phyloP scores from a whole-genome alignment of 2,888 invertebrate species.

The Ellobium chinense region DNA sequence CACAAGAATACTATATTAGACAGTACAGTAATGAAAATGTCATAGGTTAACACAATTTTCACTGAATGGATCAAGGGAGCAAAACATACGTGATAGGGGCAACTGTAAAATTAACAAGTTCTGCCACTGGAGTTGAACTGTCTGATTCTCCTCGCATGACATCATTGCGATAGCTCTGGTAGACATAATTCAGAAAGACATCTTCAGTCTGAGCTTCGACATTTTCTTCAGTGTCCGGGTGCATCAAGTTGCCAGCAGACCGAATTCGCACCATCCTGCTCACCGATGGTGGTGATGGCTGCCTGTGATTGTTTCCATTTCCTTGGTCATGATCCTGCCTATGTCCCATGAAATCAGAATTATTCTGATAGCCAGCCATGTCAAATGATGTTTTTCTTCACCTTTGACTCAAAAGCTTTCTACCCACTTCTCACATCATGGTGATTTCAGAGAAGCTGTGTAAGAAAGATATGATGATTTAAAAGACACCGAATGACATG shows the following conservation, averaged over 20 bases:
- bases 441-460: no score
- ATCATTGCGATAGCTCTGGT: constrained; percentile 68
- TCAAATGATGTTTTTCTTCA: no score
- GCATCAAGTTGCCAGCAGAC: constrained; percentile 49
- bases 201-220: constrained; percentile 74
- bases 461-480: no score
- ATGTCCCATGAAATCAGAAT: neutral
- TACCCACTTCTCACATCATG: no score
- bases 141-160: constrained; percentile 53
- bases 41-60: no score
- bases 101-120: constrained; percentile 67
- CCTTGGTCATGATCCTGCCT: neutral
- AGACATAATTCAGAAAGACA: constrained; percentile 74
- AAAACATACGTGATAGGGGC: constrained; percentile 67
- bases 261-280: constrained; percentile 16
- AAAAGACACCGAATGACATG: no score
- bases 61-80: no score
- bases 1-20: no score
- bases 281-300: neutral
- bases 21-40: no score
- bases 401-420: no score
- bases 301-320: neutral
- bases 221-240: constrained; percentile 73
- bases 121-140: constrained; percentile 66
- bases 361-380: no score